Evolutionary conservation across 2,797 vertebrate species (phyloP).

Genomic region (Paedocypris micromegethes): DNA sequence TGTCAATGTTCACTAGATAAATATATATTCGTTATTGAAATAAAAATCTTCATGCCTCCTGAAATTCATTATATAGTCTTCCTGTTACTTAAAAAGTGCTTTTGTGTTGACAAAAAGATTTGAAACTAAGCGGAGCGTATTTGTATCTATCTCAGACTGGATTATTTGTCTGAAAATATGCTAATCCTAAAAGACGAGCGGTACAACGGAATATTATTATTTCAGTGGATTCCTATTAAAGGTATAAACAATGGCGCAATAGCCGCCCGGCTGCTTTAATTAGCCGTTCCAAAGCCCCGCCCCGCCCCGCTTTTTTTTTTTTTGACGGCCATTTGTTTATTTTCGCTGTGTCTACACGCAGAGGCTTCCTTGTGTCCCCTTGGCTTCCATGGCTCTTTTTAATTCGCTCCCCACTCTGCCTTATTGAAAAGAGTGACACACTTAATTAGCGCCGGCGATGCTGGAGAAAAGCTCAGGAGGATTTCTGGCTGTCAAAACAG

Average conservation of each 20-base stretch:
- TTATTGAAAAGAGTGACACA: conserved; percentile 73
- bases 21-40: too few relatives aligned
- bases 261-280: conserved; percentile 58
- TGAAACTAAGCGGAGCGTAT: too few relatives aligned
- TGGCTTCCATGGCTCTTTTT: conserved; percentile 54
- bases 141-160: conserved; percentile 14
- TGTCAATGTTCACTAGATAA: too few relatives aligned
- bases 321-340: conserved; percentile 67
- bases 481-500: conserved; percentile 64
- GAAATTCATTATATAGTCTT: too few relatives aligned
- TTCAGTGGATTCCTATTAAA: conserved; percentile 23
- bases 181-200: not conserved
- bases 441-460: conserved; percentile 74
- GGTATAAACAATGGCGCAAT: conserved; percentile 37
- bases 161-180: not conserved
- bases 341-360: conserved; percentile 62
- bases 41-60: too few relatives aligned
- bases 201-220: conserved; percentile 1
- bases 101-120: too few relatives aligned
- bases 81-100: too few relatives aligned
- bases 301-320: conserved; percentile 41
- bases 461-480: conserved; percentile 65
- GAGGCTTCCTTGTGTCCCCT: conserved; percentile 66
- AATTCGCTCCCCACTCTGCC: conserved; percentile 52
- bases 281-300: conserved; percentile 67